Evolutionary conservation across 2,888 invertebrate species (phyloP).

Genomic region (Brachypterus glaber): DNA sequence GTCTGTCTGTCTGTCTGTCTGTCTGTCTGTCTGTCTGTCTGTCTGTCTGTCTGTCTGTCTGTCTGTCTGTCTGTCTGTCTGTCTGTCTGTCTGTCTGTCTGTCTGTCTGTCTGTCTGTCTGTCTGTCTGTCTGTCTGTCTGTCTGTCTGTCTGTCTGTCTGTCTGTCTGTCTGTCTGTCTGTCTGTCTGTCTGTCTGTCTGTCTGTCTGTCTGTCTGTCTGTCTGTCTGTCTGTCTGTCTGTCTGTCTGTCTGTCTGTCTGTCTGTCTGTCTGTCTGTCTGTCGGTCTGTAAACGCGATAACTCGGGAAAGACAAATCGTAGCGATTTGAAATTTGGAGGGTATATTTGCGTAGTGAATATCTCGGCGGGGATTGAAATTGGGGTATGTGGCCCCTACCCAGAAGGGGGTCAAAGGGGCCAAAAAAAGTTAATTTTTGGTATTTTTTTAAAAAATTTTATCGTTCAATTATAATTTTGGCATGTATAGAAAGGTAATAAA

Average conservation of each 20-base stretch:
- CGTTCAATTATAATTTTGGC: no score
- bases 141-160: background rate
- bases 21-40: background rate
- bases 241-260: slow-evolving; percentile 2
- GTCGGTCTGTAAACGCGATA: no score
- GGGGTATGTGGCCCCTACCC: no score
- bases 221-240: slow-evolving; percentile 2
- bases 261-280: no score
- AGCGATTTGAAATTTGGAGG: no score
- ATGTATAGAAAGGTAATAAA: no score
- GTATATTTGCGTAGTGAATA: no score
- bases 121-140: background rate
- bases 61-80: background rate
- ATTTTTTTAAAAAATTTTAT: no score
- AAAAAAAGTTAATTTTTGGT: no score
- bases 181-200: background rate
- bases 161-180: background rate
- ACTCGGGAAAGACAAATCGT: no score
- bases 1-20: background rate
- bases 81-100: background rate
- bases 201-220: slow-evolving; percentile 1
- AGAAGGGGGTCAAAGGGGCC: no score
- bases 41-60: background rate
- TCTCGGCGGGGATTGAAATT: no score
- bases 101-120: background rate